phyloP scores from a whole-genome alignment of 2,888 invertebrate genomes.

The Acleris laterana region DNA sequence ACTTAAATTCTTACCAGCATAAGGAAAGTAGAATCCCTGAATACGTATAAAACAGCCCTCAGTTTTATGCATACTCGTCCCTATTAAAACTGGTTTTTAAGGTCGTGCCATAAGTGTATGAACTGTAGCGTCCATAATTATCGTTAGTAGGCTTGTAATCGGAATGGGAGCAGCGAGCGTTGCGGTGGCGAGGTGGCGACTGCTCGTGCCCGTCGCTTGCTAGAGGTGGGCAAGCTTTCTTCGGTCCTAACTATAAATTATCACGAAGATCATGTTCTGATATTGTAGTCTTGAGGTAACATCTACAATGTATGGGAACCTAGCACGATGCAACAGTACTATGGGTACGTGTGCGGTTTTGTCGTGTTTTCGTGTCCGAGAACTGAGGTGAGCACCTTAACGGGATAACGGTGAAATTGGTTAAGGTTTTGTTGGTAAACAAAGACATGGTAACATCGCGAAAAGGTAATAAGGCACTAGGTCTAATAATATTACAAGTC shows the following conservation, averaged over 20 bases:
- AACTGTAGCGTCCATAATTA: slow-evolving; percentile 23
- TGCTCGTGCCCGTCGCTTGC: slow-evolving; percentile 59
- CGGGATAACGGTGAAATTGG: slow-evolving; percentile 28
- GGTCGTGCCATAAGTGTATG: too few relatives aligned
- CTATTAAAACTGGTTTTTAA: too few relatives aligned
- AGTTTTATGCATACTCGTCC: too few relatives aligned
- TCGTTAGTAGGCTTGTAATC: slow-evolving; percentile 47
- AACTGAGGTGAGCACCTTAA: slow-evolving; percentile 35
- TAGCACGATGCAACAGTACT: slow-evolving; percentile 37
- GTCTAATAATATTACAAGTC: background rate
- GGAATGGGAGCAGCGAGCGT: slow-evolving; percentile 43
- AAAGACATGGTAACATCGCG: slow-evolving; percentile 8
- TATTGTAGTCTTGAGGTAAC: slow-evolving; percentile 63
- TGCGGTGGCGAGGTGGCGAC: slow-evolving; percentile 51
- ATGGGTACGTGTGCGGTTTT: slow-evolving; percentile 15
- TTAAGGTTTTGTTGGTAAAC: slow-evolving; percentile 23
- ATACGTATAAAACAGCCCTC: too few relatives aligned
- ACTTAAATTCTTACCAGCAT: too few relatives aligned
- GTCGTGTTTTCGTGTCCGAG: slow-evolving; percentile 34
- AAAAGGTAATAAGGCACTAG: background rate
- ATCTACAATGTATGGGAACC: slow-evolving; percentile 69
- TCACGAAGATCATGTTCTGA: slow-evolving; percentile 77
- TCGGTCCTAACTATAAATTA: slow-evolving; percentile 74
- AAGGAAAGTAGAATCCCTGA: too few relatives aligned
- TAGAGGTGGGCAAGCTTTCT: slow-evolving; percentile 67